phyloP scores from a whole-genome alignment of 1,140 invertebrate genomes.

The Brachionus rotundiformis region DNA sequence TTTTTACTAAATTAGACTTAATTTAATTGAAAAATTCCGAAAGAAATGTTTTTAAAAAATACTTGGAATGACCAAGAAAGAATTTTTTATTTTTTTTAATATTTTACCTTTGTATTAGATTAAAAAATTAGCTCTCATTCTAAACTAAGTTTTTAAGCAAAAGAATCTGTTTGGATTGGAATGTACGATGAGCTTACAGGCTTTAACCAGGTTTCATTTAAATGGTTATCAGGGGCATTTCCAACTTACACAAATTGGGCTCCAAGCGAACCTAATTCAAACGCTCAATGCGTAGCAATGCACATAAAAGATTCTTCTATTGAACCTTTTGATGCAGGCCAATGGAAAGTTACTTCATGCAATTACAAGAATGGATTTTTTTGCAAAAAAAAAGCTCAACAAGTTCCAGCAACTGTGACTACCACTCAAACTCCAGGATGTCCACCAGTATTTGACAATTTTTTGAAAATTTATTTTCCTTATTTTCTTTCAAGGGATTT shows the following conservation, averaged over 20 bases:
- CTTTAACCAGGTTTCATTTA: conserved; percentile 54
- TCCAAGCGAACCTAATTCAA: conserved; percentile 55
- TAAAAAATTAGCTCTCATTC: no score
- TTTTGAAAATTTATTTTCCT: not conserved
- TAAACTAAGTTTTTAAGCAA: not conserved
- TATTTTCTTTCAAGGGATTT: not conserved
- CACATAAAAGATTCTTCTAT: conserved; percentile 20
- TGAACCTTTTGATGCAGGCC: conserved; percentile 34
- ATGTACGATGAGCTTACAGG: conserved; percentile 54
- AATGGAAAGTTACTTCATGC: conserved; percentile 48
- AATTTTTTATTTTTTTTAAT: no score
- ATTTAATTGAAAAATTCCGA: not conserved
- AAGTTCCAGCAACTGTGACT: not conserved
- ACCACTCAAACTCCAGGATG: conserved; percentile 35
- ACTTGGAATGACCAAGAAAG: no score
- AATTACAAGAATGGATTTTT: conserved; percentile 46
- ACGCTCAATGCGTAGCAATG: conserved; percentile 46
- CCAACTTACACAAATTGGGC: conserved; percentile 56
- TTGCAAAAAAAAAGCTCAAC: conserved; percentile 19
- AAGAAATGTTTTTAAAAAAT: no score
- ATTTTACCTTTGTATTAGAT: no score
- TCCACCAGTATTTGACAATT: not conserved
- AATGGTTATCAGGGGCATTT: conserved; percentile 54
- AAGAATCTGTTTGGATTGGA: conserved; percentile 55
- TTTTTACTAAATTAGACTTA: no score